Base-by-base conservation (phyloP, 2,888 invertebrate species). In the Sylvicola cinctus region DNA sequence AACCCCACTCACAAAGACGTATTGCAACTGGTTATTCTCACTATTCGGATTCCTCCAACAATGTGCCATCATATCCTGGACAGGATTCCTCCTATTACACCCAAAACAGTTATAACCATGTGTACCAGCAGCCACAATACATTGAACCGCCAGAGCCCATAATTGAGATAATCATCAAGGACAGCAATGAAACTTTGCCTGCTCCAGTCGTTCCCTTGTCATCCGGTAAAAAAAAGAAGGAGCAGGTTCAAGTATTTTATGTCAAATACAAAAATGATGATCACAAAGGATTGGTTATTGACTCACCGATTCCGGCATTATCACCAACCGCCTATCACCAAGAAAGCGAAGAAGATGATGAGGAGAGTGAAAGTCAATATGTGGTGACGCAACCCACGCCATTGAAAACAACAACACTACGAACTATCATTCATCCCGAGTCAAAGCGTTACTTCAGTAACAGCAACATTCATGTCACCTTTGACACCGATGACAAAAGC, bases 101-200 rank as follows among this genome's bases (percentile, higher is more conserved):
- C n/a, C n/a, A n/a, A n/a, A n/a, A n/a, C n/a, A n/a, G n/a, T n/a
- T n/a, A n/a, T n/a, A n/a, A n/a, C n/a, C n/a, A n/a, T n/a, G n/a
- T n/a, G n/a, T n/a, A n/a, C n/a, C 25, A 25, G 7, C 25, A 25
- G 11, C 25, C 56, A 2, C 65, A 68, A 33, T 73, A 71, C 45
- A 65, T 74, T 41, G 75, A 77, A 50, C 77, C 80, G 34, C 84
- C 84, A 0, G 85, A 85, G 49, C 85, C 85, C 4, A 87, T 87
- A 14, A 87, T 87, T 45, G 87, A 87, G 59, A 87, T 87, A 42
- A 87, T 87, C 39, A 85, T 87, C 34, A 84, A 83, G 48, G 85
- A 87, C 53, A 83, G 84, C 0, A 87, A 87, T 49, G 79, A 83
- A 46, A 68, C 78, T 0, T 50, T 83, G 3, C 75, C 83, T 2